Conservation (phyloP, 2,888 invertebrate genomes). For the Lysandra coridon region DNA sequence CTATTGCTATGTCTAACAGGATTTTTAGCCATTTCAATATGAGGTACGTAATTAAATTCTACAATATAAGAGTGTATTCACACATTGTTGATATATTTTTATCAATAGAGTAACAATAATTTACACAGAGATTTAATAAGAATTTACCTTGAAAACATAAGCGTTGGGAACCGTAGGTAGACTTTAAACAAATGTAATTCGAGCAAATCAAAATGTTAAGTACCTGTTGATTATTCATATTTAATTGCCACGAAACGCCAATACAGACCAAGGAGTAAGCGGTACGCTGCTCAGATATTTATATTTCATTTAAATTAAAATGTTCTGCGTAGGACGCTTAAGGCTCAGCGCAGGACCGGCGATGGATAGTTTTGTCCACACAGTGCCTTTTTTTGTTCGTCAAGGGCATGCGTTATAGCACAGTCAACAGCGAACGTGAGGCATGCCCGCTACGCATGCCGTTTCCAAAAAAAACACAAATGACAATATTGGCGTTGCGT, state of each 20-base stretch:
- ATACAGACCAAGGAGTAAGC: constrained; percentile 11
- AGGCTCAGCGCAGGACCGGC: not conserved
- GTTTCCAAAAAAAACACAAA: no score
- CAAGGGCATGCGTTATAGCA: no score
- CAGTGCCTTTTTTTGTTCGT: no score
- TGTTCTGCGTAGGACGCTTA: not conserved
- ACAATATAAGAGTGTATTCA: not conserved
- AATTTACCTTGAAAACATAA: not conserved
- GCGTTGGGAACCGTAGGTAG: not conserved
- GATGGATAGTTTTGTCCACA: not conserved
- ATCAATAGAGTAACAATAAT: not conserved
- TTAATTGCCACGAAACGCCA: not conserved
- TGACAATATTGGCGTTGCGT: no score
- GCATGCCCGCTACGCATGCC: no score
- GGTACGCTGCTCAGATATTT: constrained; percentile 5
- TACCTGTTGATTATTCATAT: not conserved
- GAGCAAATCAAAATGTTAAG: not conserved
- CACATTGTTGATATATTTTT: not conserved
- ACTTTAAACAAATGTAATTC: not conserved
- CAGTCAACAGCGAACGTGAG: no score
- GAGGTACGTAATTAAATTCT: not conserved
- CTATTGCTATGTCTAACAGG: no score
- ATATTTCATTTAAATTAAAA: constrained; percentile 23
- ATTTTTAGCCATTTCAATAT: not conserved
- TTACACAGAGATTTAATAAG: not conserved